Evolutionary conservation across 2,797 vertebrate species (phyloP), one percentile per base, ranked within the genome.

Genomic region (Remorina albescens): DNA sequence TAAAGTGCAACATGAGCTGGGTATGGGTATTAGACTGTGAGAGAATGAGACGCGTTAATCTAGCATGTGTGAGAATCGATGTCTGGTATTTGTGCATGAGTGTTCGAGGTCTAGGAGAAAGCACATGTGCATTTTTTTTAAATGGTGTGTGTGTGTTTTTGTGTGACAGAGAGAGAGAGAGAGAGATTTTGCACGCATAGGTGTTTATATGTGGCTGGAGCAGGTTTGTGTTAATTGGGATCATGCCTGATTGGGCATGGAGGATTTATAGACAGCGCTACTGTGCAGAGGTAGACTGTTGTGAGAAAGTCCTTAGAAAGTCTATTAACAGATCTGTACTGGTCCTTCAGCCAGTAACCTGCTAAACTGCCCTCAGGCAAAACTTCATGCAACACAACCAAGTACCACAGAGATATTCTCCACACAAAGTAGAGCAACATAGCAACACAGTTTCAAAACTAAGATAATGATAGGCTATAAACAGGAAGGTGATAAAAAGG

Each of bases 1-100:
- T 90, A 90, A 81, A 79, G 70, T 68, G 89, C 57, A 88, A 90
- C 82, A 54, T 78, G 85, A 91, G 78, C 82, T 62, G 57, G 71
- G 37, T 58, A 64, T 2, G 57, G 68, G 75, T 68, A 71, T 89
- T 73, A 81, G 78, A 85, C 63, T 47, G 46, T 76, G 66, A 61
- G 72, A 72, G 67, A 90, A 81, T 49, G 71, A 81, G 83, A 86
- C 13, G 68, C 66, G 72, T 67, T 84, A 80, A 84, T 84, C 60
- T 70, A 60, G 64, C 76, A 67, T 75, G 79, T 82, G 84, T 86
- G 67, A 74, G 78, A 89, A 90, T 83, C 54, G 10, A 76, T 80
- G 67, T 87, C 82, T 81, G 76, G 69, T 68, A 63, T 84, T 77
- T 70, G 64, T 54, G 60, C 32, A 47, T 78, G 70, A 74, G 80